These are phyloP conservation scores for Scylla paramamosain DNA, from an alignment of 1,140 invertebrate genomes.

Conservation along the genomic window DNA sequence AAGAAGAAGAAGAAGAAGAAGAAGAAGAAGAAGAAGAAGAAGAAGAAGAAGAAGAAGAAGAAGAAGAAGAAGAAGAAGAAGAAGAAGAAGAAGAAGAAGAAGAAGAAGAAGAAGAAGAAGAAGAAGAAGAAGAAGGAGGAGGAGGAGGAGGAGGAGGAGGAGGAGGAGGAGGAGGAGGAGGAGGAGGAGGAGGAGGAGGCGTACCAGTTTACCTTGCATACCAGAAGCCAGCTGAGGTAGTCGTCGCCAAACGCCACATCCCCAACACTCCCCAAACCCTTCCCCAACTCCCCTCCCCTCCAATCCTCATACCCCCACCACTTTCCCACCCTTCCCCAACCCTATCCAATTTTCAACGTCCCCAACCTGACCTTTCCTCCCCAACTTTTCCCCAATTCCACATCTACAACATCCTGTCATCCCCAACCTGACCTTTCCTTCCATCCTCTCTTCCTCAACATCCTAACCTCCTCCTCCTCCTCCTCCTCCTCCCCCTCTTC, in stretches of 20 bases:
- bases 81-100: not conserved
- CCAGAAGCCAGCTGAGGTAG: not conserved
- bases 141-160: no score
- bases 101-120: no score
- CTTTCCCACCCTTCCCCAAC: not conserved
- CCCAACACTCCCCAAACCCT: not conserved
- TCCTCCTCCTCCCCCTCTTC: no score
- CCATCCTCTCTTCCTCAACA: no score
- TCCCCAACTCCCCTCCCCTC: not conserved
- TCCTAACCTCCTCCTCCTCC: no score
- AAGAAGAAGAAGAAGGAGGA: no score
- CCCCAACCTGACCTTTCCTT: no score
- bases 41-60: no score
- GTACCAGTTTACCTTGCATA: not conserved
- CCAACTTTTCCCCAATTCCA: not conserved
- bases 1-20: no score
- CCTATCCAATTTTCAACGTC: no score
- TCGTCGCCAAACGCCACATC: not conserved
- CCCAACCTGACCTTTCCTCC: not conserved
- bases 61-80: not conserved
- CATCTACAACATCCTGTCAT: not conserved
- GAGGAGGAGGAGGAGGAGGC: constrained; percentile 2
- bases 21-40: no score
- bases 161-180: not conserved
- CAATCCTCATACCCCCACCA: not conserved